phyloP scores from a whole-genome alignment of 2,888 invertebrate genomes.

The Macrophya annulata region DNA sequence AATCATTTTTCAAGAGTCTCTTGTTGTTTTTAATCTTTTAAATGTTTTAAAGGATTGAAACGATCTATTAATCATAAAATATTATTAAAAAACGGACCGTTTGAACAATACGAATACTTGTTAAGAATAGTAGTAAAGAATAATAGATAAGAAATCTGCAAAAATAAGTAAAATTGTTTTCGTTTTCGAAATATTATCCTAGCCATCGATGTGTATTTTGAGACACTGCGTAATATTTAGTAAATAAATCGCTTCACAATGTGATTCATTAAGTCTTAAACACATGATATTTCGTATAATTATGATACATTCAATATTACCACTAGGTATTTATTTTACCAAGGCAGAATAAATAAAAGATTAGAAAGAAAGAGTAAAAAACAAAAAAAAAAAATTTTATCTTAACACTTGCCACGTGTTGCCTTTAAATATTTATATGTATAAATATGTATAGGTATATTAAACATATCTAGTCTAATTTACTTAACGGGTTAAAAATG shows the following conservation, averaged over 20 bases:
- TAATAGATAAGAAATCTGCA: background rate
- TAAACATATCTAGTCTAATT: conserved; percentile 43
- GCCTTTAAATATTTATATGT: background rate
- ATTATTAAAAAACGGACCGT: background rate
- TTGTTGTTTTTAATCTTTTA: background rate
- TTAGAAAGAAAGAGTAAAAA: background rate
- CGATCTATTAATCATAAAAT: background rate
- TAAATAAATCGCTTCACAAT: background rate
- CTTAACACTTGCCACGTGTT: background rate
- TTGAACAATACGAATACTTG: background rate
- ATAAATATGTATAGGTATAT: background rate
- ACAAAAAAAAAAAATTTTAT: background rate
- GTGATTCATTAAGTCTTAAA: background rate
- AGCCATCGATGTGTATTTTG: background rate
- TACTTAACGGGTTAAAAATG: conserved; percentile 29
- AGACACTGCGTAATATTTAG: background rate
- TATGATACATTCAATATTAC: background rate
- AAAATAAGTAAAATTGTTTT: background rate
- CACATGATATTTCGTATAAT: background rate
- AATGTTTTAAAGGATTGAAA: conserved; percentile 3
- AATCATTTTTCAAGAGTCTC: background rate
- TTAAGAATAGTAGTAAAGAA: background rate
- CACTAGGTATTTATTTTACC: background rate
- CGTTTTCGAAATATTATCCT: background rate
- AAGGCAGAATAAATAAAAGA: background rate